Evolutionary conservation across 2,888 invertebrate species (phyloP).

Genomic region (Orchesellides sinensis): DNA sequence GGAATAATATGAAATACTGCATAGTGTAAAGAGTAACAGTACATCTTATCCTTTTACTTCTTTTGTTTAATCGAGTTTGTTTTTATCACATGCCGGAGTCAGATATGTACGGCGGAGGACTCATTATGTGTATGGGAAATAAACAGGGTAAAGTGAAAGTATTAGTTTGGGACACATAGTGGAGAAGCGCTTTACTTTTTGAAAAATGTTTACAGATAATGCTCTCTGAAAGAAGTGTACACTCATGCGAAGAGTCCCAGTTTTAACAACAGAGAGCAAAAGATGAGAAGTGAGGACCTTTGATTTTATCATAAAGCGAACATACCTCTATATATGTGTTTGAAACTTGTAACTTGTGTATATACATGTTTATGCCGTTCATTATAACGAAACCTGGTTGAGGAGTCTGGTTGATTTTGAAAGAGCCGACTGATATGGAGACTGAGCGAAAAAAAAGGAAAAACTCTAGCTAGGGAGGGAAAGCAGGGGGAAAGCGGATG

Average conservation of each 20-base stretch:
- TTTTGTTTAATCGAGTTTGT: constrained; percentile 43
- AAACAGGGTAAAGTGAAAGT: constrained; percentile 1
- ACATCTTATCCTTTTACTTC: constrained; percentile 10
- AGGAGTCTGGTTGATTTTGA: constrained; percentile 56
- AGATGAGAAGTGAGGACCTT: constrained; percentile 41
- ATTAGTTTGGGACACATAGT: not conserved
- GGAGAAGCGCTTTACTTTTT: constrained; percentile 42
- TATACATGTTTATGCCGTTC: constrained; percentile 2
- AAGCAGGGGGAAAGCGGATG: constrained; percentile 28
- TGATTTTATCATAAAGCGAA: constrained; percentile 31
- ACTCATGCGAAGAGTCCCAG: constrained; percentile 44
- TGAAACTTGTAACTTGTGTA: constrained; percentile 31
- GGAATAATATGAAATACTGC: not conserved
- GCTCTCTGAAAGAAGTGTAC: constrained; percentile 32
- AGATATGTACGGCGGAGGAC: constrained; percentile 61
- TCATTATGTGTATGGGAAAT: constrained; percentile 51
- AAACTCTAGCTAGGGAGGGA: too few relatives aligned
- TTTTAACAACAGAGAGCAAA: constrained; percentile 52
- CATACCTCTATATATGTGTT: too few relatives aligned
- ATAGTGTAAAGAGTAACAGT: not conserved
- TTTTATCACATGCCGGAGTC: constrained; percentile 57
- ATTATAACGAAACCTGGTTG: constrained; percentile 52
- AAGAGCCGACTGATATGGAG: constrained; percentile 44
- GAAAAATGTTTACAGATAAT: constrained; percentile 47
- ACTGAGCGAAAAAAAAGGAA: not conserved